Evolutionary conservation across 2,797 vertebrate species (phyloP), one percentile per base, ranked within the genome.

Genomic region (Rhincodon typus): DNA sequence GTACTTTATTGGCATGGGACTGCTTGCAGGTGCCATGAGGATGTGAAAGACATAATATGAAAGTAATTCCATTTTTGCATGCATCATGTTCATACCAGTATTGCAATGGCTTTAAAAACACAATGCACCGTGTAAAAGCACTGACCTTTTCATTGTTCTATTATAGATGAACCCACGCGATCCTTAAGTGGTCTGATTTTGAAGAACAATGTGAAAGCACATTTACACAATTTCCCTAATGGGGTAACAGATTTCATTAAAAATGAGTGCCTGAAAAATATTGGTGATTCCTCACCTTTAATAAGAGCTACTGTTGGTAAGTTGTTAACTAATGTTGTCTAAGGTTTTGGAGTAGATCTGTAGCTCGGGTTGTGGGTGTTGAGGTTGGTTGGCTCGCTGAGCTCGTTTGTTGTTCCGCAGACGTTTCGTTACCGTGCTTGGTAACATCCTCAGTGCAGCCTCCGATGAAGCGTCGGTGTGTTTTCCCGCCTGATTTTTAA

Each of bases 161-260:
- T 72, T 98, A 25, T 97, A 99, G 99, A 99, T 97, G 99, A 99
- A 97, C 99, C 99, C 0, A 99, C 99, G 0, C 98, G 99, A 69
- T 99, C 99, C n/a, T 97, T 99, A 96, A 99, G 99, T 96, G 99
- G 99, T 96, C 98, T 99, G 96, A 99, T 99, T 95, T 97, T 99
- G 97, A 99, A 99, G 97, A 99, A 99, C 98, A 99, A 99, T 21
- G 99, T 99, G 96, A 99, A 99, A 97, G 99, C 99, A 94, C 99
- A 99, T 97, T 99, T 99, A 97, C 99, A 99, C 97, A 99, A 98
- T 97, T 99, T 99, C 96, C 99, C 99, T 10, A 99, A 98, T 96
- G 98, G 98, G 0, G 99, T 99, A 95, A 99, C 98, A 95, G 99
- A 99, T 96, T 99, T 99, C 97, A 99, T 99, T 97, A 99, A 99